Conservation (phyloP, 2,888 invertebrate species). For the Drosophila melanosoma region DNA sequence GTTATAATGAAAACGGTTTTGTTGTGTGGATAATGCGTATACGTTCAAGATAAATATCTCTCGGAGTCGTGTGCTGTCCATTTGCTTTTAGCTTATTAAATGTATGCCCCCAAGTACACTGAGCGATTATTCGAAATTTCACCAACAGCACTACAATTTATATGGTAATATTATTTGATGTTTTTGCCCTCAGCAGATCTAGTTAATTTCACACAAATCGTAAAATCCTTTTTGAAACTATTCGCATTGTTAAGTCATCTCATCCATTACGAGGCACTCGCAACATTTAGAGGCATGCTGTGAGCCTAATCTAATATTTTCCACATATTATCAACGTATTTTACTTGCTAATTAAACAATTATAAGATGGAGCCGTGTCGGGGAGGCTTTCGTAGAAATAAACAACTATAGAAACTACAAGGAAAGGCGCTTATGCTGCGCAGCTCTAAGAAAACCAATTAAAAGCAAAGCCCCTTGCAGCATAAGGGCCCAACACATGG, state of each 20-base stretch:
- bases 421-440: neutral
- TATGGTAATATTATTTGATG: neutral
- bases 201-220: neutral
- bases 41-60: conserved; percentile 78
- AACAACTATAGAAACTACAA: conserved; percentile 46
- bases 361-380: conserved; percentile 62
- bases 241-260: conserved; percentile 12
- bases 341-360: conserved; percentile 79
- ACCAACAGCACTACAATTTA: neutral
- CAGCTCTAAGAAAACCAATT: conserved; percentile 68
- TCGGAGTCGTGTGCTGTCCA: conserved; percentile 32
- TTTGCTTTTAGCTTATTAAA: conserved; percentile 76
- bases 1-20: conserved; percentile 59
- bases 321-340: conserved; percentile 67
- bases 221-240: neutral
- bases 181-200: neutral
- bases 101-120: conserved; percentile 50
- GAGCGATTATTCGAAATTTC: conserved; percentile 11
- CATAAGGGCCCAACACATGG: conserved; percentile 54
- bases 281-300: conserved; percentile 4
- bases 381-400: conserved; percentile 50
- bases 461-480: conserved; percentile 71
- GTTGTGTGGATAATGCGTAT: conserved; percentile 63
- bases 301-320: conserved; percentile 65
- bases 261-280: neutral